phyloP scores from a whole-genome alignment of 2,113 vertebrate species.

The Neodontobutis hainanensis region DNA sequence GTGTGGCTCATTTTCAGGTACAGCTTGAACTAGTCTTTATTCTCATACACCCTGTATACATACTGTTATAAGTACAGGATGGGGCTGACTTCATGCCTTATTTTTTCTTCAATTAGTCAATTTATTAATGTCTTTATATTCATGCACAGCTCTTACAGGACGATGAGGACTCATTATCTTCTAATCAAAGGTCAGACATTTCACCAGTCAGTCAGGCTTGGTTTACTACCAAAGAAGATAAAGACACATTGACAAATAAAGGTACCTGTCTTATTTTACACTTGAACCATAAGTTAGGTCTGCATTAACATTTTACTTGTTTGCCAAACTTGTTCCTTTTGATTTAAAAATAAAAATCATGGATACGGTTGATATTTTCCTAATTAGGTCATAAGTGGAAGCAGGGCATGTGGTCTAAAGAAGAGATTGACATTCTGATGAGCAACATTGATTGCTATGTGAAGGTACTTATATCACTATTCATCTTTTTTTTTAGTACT shows the following conservation, averaged over 20 bases:
- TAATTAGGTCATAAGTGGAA: slow-evolving; percentile 96
- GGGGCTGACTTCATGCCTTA: neutral
- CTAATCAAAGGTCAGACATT: slow-evolving; percentile 84
- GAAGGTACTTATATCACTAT: slow-evolving; percentile 83
- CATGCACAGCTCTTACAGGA: slow-evolving; percentile 85
- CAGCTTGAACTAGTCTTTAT: neutral
- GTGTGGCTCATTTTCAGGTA: slow-evolving; percentile 92
- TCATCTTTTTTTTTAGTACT: neutral
- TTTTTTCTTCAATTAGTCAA: neutral
- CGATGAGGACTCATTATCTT: slow-evolving; percentile 83
- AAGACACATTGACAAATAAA: slow-evolving; percentile 96
- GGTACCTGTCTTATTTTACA: slow-evolving; percentile 68
- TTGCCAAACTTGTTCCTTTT: too few relatives aligned
- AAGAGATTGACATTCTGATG: slow-evolving; percentile 98
- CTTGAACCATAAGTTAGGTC: neutral
- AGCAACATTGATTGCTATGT: slow-evolving; percentile 96
- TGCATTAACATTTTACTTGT: neutral
- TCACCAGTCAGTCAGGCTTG: slow-evolving; percentile 97
- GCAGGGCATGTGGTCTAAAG: slow-evolving; percentile 99
- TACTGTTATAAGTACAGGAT: neutral
- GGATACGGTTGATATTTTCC: slow-evolving; percentile 4
- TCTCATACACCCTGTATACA: neutral
- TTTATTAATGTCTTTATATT: neutral
- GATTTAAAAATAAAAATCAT: too few relatives aligned
- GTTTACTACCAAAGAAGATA: slow-evolving; percentile 99